Conservation (phyloP, 1,140 invertebrate species). For the Ctenoplectra terminalis region DNA sequence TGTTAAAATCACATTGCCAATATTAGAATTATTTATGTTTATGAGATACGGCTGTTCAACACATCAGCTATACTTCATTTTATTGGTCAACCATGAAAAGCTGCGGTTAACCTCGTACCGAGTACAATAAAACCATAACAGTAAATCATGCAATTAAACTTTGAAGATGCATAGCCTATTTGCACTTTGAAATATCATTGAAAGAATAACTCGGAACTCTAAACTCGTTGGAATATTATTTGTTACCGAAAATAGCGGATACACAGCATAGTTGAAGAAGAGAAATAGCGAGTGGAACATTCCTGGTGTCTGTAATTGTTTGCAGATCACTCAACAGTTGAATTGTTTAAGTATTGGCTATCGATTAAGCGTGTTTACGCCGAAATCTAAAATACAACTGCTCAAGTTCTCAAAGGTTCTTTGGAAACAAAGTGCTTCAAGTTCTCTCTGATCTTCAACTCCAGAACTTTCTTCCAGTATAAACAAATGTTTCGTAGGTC, state of each 20-base stretch:
- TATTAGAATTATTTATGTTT: not conserved
- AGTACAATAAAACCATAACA: slow-evolving; percentile 8
- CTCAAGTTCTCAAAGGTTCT: not conserved
- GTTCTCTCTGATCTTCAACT: slow-evolving; percentile 17
- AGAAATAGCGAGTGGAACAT: not conserved
- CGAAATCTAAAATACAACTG: not conserved
- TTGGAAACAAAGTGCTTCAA: not conserved
- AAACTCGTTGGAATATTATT: too few relatives aligned
- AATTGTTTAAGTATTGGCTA: not conserved
- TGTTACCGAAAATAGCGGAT: not conserved
- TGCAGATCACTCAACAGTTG: not conserved
- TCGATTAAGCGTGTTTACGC: not conserved
- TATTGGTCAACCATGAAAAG: slow-evolving; percentile 35
- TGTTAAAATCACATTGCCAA: not conserved
- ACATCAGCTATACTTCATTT: slow-evolving; percentile 21
- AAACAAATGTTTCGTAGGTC: not conserved
- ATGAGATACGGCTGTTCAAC: not conserved
- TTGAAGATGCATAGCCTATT: not conserved
- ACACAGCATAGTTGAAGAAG: not conserved
- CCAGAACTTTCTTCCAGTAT: slow-evolving; percentile 9
- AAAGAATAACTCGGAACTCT: too few relatives aligned
- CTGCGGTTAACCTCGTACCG: not conserved
- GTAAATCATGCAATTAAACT: not conserved
- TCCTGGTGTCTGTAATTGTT: too few relatives aligned
- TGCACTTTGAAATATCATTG: not conserved